Base-by-base conservation (phyloP, 2,113 vertebrate genomes). In the Hylia prasina region DNA sequence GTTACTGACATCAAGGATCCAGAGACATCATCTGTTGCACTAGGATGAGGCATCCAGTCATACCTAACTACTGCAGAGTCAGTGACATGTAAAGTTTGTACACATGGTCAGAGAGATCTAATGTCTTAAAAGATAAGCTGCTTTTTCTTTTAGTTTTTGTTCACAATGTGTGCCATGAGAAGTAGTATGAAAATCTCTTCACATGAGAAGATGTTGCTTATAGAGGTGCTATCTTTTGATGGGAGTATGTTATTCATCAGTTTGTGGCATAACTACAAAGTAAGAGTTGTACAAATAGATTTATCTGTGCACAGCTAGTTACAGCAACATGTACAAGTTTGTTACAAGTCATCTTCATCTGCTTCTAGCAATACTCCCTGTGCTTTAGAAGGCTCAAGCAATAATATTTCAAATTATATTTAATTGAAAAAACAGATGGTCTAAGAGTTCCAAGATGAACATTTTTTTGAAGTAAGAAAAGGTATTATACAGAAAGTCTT, bases 131-230 rank as follows among this genome's bases (percentile, higher is more conserved):
- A 92, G 75, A 92, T 82, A 42, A 92, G 66, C 45, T 92, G 7
- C 50, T 92, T 94, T 94, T 81, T 91, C 56, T 94, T 90, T 44
- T 54, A 39, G 30, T 80, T 96, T 88, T 86, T 94, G 25, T 93
- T 92, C 18, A 22, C 25, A 82, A 23, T 86, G 37, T 76, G 75
- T 76, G 30, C 54, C 64, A 70, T 80, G 56, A 79, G 70, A 95
- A 91, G 61, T 82, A 91, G 61, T 82, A 39, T 22, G 63, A 88
- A 85, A 90, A 90, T 19, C 40, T 56, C 66, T 79, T 96, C 40
- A 33, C 23, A 31, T 69, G 78, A 93, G 82, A 93, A 53, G 44
- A n/a, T 75, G 27, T 42, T 86, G 78, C 70, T 82, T 93, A 11
- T 64, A 61, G 57, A 93, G 39, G 31, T 94, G 75, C 73, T 54